phyloP scores from a whole-genome alignment of 2,888 invertebrate genomes.

The Lacanobia oleracea region DNA sequence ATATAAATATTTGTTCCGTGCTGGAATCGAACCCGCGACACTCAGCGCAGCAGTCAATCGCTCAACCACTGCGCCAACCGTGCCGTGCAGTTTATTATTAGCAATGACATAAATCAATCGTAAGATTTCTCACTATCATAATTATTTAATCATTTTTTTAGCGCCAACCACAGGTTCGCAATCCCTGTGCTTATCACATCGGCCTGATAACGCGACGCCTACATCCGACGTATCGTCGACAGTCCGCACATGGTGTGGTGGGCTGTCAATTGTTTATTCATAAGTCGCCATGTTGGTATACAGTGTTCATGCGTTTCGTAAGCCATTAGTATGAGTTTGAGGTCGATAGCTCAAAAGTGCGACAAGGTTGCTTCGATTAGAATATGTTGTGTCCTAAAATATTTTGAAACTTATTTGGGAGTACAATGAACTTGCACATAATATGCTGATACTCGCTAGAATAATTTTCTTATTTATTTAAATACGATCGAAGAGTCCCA shows the following conservation, averaged over 20 bases:
- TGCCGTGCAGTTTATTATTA: background rate
- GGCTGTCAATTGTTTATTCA: conserved; percentile 5
- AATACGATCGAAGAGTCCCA: background rate
- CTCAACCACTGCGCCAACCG: no score
- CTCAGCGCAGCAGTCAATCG: no score
- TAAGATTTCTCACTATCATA: background rate
- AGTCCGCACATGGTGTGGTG: conserved; percentile 9
- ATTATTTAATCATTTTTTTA: conserved; percentile 3
- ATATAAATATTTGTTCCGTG: no score
- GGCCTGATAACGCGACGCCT: conserved; percentile 48
- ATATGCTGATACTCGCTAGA: no score
- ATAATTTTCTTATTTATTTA: background rate
- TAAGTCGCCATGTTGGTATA: conserved; percentile 6
- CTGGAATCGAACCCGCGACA: no score
- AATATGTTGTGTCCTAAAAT: conserved; percentile 2
- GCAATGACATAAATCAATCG: background rate
- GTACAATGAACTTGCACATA: no score
- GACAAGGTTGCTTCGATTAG: background rate
- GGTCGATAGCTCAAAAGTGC: background rate
- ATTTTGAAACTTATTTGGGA: background rate
- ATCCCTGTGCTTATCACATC: conserved; percentile 22
- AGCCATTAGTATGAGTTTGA: conserved; percentile 29
- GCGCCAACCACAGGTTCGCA: conserved; percentile 2
- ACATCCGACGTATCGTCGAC: conserved; percentile 8
- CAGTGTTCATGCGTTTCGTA: conserved; percentile 18